phyloP scores from a whole-genome alignment of 1,140 invertebrate genomes.

The Drosophila trapezifrons region DNA sequence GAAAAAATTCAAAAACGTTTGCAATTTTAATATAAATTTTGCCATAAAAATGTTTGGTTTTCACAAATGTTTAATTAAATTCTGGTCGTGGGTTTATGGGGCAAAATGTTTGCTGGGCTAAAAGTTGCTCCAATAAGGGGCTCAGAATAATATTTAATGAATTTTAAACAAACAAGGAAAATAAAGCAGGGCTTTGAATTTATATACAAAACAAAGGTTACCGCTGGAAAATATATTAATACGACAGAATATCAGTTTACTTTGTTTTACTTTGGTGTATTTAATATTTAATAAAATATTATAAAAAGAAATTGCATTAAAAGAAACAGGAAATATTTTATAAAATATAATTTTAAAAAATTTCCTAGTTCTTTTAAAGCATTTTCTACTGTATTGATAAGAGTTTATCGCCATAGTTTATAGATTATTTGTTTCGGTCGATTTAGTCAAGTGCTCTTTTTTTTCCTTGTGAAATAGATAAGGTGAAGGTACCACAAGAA shows the following conservation, averaged over 20 bases:
- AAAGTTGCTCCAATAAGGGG: not conserved
- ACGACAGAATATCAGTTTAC: too few relatives aligned
- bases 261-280: not conserved
- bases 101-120: not conserved
- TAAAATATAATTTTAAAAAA: not conserved
- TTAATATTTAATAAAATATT: not conserved
- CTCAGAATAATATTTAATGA: not conserved
- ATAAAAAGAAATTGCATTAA: too few relatives aligned
- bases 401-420: slow-evolving; percentile 8
- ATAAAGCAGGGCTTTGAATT: not conserved
- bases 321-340: too few relatives aligned
- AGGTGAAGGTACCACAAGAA: slow-evolving; percentile 25
- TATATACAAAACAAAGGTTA: not conserved
- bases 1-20: slow-evolving; percentile 4
- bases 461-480: slow-evolving; percentile 16
- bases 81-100: slow-evolving; percentile 11
- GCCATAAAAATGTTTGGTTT: slow-evolving; percentile 29
- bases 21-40: slow-evolving; percentile 42
- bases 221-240: not conserved
- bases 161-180: not conserved
- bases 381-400: slow-evolving; percentile 20
- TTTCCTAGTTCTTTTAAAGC: not conserved
- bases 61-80: slow-evolving; percentile 46
- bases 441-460: slow-evolving; percentile 12
- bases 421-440: slow-evolving; percentile 17